Conservation (phyloP, 2,113 vertebrate species). For the Cisticola juncidis region DNA sequence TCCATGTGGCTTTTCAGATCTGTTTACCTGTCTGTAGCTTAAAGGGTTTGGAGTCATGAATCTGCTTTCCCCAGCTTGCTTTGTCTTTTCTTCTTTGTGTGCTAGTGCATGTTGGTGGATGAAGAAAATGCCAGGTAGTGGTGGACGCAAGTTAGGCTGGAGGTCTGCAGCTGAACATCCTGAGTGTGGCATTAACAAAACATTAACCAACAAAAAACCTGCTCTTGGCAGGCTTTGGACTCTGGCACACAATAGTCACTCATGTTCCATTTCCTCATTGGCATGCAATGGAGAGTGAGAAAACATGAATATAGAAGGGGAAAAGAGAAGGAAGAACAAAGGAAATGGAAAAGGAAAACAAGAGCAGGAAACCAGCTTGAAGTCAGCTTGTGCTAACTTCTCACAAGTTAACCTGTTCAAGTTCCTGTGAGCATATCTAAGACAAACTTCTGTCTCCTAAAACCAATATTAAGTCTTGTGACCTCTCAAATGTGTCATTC, state of each 20-base stretch:
- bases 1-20: rapidly evolving
- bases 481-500: background rate
- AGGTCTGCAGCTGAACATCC: background rate
- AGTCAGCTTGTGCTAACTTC: background rate
- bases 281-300: background rate
- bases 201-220: background rate
- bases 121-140: rapidly evolving
- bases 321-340: background rate
- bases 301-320: background rate
- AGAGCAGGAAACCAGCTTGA: background rate
- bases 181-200: background rate
- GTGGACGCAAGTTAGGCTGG: background rate
- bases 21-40: background rate
- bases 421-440: background rate
- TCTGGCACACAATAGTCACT: background rate
- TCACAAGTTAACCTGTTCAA: background rate
- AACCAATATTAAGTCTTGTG: background rate
- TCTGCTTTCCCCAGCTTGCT: background rate
- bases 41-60: background rate
- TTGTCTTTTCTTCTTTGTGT: background rate
- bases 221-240: background rate
- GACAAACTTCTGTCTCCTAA: background rate
- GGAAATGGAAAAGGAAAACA: background rate
- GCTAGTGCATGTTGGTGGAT: background rate
- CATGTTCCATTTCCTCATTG: background rate